Percentiles rank a stretch among this genome's conserved stretches.
Conservation (phyloP, 2,888 invertebrate species). For the Dryobota labecula region DNA sequence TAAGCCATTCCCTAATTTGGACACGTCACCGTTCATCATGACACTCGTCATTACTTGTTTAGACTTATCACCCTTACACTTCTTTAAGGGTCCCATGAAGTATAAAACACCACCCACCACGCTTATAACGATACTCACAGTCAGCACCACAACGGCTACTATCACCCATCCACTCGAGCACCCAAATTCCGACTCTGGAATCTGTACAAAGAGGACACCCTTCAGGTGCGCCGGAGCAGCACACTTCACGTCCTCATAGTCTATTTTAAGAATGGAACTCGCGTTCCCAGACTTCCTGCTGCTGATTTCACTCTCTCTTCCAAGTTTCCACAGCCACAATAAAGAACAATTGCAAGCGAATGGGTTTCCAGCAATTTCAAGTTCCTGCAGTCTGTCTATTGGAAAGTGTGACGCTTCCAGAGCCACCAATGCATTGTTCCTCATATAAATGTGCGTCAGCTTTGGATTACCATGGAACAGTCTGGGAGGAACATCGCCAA, state of each 20-base stretch:
- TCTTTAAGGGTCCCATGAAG: conserved; percentile 88
- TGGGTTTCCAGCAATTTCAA: conserved; percentile 95
- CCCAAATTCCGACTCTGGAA: conserved; percentile 91
- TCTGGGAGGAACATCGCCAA: conserved; percentile 94
- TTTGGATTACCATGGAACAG: conserved; percentile 96
- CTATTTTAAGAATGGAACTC: conserved; percentile 86
- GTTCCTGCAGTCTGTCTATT: conserved; percentile 93
- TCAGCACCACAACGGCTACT: conserved; percentile 88
- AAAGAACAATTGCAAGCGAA: conserved; percentile 96
- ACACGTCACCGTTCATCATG: conserved; percentile 88
- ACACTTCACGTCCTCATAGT: conserved; percentile 91
- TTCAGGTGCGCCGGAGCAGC: conserved; percentile 90
- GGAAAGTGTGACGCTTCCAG: conserved; percentile 96
- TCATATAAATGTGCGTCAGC: conserved; percentile 93
- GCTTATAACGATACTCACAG: conserved; percentile 90
- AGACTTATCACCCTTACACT: conserved; percentile 89
- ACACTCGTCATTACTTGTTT: conserved; percentile 90
- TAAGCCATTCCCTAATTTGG: conserved; percentile 88
- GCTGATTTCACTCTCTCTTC: conserved; percentile 83
- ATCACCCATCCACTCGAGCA: conserved; percentile 92
- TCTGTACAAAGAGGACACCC: conserved; percentile 88
- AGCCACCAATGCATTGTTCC: conserved; percentile 93
- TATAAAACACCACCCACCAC: conserved; percentile 87
- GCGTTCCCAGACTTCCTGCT: conserved; percentile 81
- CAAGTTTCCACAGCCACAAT: conserved; percentile 95